Percentiles rank a stretch among this genome's conserved stretches.
Conservation (phyloP, 2,797 vertebrate genomes). For the Sibirionetta formosa region DNA sequence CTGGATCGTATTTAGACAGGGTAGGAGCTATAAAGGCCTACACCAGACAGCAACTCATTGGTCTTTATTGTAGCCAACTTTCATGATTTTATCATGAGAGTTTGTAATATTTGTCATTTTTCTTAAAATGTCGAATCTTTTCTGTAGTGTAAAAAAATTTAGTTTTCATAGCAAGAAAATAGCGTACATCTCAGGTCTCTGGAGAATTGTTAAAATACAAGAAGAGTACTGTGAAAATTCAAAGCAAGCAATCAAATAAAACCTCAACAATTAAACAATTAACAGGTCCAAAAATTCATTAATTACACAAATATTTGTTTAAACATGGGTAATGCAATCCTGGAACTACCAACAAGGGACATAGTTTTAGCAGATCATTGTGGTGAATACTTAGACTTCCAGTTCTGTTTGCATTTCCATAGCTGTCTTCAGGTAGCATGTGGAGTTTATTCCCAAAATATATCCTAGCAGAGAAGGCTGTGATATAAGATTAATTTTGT, state of each 20-base stretch:
- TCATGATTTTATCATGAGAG: not conserved
- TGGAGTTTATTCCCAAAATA: not conserved
- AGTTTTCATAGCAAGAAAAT: not conserved
- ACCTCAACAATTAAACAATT: not conserved
- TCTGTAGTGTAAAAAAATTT: not conserved
- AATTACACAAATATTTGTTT: not conserved
- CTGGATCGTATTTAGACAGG: not conserved
- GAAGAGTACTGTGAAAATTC: not conserved
- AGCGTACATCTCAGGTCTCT: not conserved
- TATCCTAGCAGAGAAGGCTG: not conserved
- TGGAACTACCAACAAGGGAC: not conserved
- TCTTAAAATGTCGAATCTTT: not conserved
- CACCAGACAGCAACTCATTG: not conserved
- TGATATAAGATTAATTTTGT: not conserved
- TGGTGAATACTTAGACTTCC: not conserved
- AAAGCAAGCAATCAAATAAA: not conserved
- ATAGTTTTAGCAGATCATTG: not conserved
- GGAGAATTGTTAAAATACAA: not conserved
- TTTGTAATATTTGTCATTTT: not conserved
- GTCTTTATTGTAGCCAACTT: not conserved
- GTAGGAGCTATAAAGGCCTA: not conserved
- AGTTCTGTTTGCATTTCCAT: not conserved
- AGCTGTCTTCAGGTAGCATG: not conserved
- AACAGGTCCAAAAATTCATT: not conserved
- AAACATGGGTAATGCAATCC: not conserved